Evolutionary conservation across 2,888 invertebrate genomes (phyloP).

Genomic region (Pachliopta kotzebuea): DNA sequence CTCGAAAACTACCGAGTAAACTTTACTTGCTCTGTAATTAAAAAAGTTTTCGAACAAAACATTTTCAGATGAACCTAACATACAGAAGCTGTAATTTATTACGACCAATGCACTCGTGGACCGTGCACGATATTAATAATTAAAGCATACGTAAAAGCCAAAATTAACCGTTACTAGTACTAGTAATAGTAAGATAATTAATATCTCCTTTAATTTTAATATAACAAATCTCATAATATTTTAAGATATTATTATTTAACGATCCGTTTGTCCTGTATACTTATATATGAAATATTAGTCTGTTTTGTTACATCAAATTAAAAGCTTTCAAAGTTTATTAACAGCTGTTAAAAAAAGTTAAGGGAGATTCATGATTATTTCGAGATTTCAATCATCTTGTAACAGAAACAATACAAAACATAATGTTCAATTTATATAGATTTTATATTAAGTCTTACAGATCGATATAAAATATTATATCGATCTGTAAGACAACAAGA

Average conservation of each 20-base stretch:
- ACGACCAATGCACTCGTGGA: slow-evolving; percentile 7
- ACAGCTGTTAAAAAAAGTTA: too few relatives aligned
- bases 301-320: too few relatives aligned
- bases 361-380: too few relatives aligned
- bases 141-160: neutral
- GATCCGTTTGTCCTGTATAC: too few relatives aligned
- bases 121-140: neutral
- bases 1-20: slow-evolving; percentile 14
- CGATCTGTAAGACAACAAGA: too few relatives aligned
- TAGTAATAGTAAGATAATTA: neutral
- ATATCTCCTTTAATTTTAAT: neutral
- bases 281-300: too few relatives aligned
- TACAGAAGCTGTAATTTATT: slow-evolving; percentile 14
- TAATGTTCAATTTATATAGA: too few relatives aligned
- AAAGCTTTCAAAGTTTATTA: too few relatives aligned
- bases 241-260: neutral
- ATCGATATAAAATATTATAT: too few relatives aligned
- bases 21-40: slow-evolving; percentile 19
- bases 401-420: too few relatives aligned
- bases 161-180: neutral
- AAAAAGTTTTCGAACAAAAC: slow-evolving; percentile 22
- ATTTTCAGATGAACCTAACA: slow-evolving; percentile 17
- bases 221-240: neutral
- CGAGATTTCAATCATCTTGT: too few relatives aligned
- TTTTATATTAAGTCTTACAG: too few relatives aligned